Evolutionary conservation across 2,113 vertebrate genomes (phyloP).

Genomic region (Laticauda colubrina): DNA sequence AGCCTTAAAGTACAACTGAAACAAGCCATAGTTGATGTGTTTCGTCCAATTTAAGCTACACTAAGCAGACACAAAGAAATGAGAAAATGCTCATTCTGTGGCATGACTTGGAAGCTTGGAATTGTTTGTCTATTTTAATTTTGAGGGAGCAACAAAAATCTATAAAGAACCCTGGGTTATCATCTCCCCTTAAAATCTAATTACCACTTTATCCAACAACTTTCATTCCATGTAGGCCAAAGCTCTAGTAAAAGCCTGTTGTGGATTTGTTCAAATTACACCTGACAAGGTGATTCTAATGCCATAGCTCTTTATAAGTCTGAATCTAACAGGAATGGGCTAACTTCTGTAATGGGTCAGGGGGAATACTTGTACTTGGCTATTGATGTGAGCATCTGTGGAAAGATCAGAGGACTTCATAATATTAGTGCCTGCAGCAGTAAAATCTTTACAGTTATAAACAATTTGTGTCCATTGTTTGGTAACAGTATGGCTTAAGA

Average conservation of each 20-base stretch:
- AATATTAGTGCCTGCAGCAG: background rate
- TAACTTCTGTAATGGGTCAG: background rate
- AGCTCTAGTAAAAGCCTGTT: background rate
- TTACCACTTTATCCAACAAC: slow-evolving; percentile 37
- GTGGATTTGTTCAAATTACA: background rate
- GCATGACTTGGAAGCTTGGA: slow-evolving; percentile 6
- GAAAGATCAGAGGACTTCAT: background rate
- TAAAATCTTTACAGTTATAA: background rate
- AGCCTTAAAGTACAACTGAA: slow-evolving; percentile 54
- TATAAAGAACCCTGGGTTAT: slow-evolving; percentile 22
- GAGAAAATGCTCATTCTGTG: slow-evolving; percentile 17
- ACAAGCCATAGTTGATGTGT: slow-evolving; percentile 41
- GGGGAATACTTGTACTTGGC: background rate
- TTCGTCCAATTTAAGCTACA: slow-evolving; percentile 44
- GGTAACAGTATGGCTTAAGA: background rate
- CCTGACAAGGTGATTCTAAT: slow-evolving; percentile 9
- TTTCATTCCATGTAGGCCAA: slow-evolving; percentile 8
- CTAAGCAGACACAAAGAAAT: slow-evolving; percentile 20
- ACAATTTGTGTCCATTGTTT: background rate
- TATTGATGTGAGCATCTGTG: background rate
- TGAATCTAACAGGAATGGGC: background rate
- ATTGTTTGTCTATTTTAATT: background rate
- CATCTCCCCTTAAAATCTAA: slow-evolving; percentile 35
- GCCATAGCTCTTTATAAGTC: background rate
- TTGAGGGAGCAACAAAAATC: slow-evolving; percentile 14